Percentiles rank a stretch among this genome's conserved stretches.
These are phyloP conservation scores for Silurus meridionalis DNA, from an alignment of 2,113 vertebrate genomes.

Conservation along the genomic window DNA sequence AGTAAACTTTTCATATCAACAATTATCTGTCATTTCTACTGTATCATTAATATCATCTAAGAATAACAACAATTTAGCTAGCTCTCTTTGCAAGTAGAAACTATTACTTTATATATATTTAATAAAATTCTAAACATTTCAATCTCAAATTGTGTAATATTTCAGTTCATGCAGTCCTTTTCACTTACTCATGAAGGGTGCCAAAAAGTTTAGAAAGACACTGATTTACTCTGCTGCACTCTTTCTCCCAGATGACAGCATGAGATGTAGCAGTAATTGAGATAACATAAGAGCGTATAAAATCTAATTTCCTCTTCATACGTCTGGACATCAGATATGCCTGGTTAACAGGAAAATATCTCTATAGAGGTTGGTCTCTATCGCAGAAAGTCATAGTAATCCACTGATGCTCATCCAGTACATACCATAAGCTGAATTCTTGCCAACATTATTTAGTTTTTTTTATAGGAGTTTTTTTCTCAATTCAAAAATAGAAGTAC, in stretches of 20 bases:
- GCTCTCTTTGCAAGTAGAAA: not conserved
- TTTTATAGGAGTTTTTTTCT: slow-evolving; percentile 34
- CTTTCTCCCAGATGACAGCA: slow-evolving; percentile 29
- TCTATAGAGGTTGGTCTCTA: slow-evolving; percentile 50
- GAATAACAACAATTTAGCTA: not conserved
- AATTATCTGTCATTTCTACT: not conserved
- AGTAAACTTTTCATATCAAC: not conserved
- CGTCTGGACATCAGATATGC: slow-evolving; percentile 63
- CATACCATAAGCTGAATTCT: slow-evolving; percentile 55
- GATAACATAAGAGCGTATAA: slow-evolving; percentile 57
- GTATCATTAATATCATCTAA: not conserved
- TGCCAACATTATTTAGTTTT: slow-evolving; percentile 59
- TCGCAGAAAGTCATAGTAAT: slow-evolving; percentile 64
- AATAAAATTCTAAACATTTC: too few species aligned
- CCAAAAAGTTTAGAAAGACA: not conserved
- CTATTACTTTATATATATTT: not conserved
- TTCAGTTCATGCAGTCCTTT: not conserved
- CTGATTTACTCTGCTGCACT: slow-evolving; percentile 15
- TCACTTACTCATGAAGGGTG: not conserved
- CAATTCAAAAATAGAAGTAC: not conserved
- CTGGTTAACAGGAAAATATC: slow-evolving; percentile 65
- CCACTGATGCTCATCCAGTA: slow-evolving; percentile 48
- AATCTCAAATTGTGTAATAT: not conserved
- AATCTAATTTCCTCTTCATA: slow-evolving; percentile 69
- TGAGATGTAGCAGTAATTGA: slow-evolving; percentile 64